These are phyloP conservation scores for Bombus haemorrhoidalis DNA, from an alignment of 1,140 invertebrate genomes.

Conservation along the genomic window DNA sequence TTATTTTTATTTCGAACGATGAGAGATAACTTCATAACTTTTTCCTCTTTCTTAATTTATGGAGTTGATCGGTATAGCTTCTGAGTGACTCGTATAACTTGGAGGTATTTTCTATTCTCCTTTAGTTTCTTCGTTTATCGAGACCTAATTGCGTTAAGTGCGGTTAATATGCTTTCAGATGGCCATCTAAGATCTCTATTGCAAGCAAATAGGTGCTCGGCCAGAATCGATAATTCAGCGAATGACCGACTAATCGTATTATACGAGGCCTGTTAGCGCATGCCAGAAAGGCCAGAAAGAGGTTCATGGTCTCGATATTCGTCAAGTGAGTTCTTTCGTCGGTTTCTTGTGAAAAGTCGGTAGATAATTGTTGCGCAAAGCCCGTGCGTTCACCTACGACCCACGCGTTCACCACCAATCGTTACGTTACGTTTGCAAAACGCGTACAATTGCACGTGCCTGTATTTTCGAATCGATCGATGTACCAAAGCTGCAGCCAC, in stretches of 20 bases:
- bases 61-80: not conserved
- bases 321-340: not conserved
- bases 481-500: not conserved
- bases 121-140: not conserved
- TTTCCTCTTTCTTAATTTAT: not conserved
- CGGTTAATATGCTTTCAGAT: not conserved
- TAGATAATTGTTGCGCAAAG: slow-evolving; percentile 33
- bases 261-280: no score
- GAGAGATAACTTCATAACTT: not conserved
- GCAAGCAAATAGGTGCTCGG: not conserved
- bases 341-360: not conserved
- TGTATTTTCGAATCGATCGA: slow-evolving; percentile 53
- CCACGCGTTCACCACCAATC: slow-evolving; percentile 33
- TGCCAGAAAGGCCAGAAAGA: not conserved
- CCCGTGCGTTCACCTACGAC: slow-evolving; percentile 44
- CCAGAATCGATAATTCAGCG: slow-evolving; percentile 15
- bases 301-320: slow-evolving; percentile 3
- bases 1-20: no score
- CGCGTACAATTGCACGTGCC: slow-evolving; percentile 55
- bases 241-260: not conserved
- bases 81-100: slow-evolving; percentile 4
- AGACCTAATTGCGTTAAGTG: not conserved
- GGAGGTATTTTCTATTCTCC: not conserved
- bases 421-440: slow-evolving; percentile 48
- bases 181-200: not conserved